Conservation (phyloP, 2,888 invertebrate species). For the Lepetodrilus schrolli region DNA sequence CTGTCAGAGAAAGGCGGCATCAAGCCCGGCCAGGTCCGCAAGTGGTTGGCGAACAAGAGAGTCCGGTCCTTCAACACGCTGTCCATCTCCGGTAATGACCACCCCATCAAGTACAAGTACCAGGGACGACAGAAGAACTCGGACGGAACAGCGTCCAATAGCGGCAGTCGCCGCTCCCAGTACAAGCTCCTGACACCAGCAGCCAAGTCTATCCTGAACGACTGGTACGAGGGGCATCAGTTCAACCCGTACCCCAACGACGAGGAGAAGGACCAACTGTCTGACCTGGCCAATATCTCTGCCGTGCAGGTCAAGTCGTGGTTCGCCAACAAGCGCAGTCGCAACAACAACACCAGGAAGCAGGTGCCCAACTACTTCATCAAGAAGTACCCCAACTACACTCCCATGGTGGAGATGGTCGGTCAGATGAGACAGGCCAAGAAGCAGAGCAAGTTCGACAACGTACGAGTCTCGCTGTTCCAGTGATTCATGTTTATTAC, state of each 20-base stretch:
- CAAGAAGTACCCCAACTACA: slow-evolving; percentile 57
- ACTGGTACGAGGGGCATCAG: slow-evolving; percentile 59
- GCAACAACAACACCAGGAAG: slow-evolving; percentile 61
- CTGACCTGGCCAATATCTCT: slow-evolving; percentile 52
- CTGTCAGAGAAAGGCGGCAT: slow-evolving; percentile 54
- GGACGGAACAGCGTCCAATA: not conserved
- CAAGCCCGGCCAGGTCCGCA: slow-evolving; percentile 63
- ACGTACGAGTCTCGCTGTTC: slow-evolving; percentile 11
- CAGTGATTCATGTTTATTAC: not conserved
- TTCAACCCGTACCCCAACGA: slow-evolving; percentile 61
- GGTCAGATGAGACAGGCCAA: slow-evolving; percentile 48
- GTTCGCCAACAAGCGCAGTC: slow-evolving; percentile 68
- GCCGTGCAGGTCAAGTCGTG: slow-evolving; percentile 63
- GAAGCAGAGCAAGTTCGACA: slow-evolving; percentile 23
- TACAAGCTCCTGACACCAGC: slow-evolving; percentile 48
- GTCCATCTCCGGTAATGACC: slow-evolving; percentile 68
- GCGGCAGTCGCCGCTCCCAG: slow-evolving; percentile 34
- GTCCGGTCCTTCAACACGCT: slow-evolving; percentile 68
- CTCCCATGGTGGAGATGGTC: slow-evolving; percentile 53
- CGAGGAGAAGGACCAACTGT: slow-evolving; percentile 58
- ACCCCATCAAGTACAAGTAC: slow-evolving; percentile 65
- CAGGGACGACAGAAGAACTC: slow-evolving; percentile 42
- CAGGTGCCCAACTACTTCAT: slow-evolving; percentile 65
- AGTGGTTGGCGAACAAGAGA: slow-evolving; percentile 71
- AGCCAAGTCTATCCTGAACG: slow-evolving; percentile 50